These are phyloP conservation scores for Sigmodon hispidus DNA, from an alignment of 2,113 vertebrate species.

Conservation along the genomic window DNA sequence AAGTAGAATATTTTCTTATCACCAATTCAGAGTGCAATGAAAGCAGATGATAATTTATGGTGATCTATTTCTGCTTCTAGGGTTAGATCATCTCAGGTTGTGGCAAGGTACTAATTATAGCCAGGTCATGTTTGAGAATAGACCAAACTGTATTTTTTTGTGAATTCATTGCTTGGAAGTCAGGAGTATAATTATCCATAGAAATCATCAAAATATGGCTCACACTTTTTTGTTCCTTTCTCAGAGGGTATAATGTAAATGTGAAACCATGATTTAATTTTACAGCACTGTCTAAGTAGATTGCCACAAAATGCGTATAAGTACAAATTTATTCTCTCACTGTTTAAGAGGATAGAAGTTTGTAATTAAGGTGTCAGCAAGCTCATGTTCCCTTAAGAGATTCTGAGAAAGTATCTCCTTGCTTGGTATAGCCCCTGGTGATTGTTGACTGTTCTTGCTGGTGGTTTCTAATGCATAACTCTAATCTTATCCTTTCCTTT, in stretches of 20 bases:
- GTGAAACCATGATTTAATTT: background rate
- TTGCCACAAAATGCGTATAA: background rate
- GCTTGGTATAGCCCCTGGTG: background rate
- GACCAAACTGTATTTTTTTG: background rate
- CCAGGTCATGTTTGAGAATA: background rate
- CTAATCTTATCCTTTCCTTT: background rate
- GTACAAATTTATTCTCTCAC: background rate
- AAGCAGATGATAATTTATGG: background rate
- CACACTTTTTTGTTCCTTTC: background rate
- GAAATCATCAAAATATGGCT: constrained; percentile 11
- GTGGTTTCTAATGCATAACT: background rate
- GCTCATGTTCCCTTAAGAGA: background rate
- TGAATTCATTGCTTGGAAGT: constrained; percentile 7
- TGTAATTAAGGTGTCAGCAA: background rate
- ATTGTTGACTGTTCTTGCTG: background rate
- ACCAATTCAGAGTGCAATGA: constrained; percentile 1
- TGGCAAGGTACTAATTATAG: background rate
- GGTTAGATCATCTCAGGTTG: background rate
- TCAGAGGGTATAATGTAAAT: background rate
- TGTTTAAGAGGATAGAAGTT: background rate
- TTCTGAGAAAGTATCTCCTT: background rate
- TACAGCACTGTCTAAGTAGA: background rate
- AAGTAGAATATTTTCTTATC: constrained; percentile 1
- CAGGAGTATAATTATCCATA: background rate
- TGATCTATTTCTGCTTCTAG: background rate